Conservation (phyloP, 2,888 invertebrate genomes). For the Entomobrya proxima region DNA sequence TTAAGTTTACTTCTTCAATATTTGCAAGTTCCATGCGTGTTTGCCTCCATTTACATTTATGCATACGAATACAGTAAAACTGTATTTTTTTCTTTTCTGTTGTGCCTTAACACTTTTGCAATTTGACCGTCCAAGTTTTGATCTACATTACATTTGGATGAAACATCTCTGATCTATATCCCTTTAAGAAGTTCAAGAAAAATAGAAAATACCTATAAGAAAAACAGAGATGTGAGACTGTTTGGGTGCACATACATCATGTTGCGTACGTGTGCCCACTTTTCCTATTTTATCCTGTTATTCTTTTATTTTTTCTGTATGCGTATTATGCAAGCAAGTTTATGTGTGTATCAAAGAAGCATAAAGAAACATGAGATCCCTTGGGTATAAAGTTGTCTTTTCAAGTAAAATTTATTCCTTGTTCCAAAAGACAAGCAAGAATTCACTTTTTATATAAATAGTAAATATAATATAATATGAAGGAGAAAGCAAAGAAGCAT, state of each 20-base stretch:
- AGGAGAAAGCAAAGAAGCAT: background rate
- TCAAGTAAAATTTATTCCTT: slow-evolving; percentile 50
- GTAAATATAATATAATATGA: slow-evolving; percentile 25
- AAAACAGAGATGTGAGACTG: background rate
- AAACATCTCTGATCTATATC: slow-evolving; percentile 23
- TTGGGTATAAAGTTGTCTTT: slow-evolving; percentile 54
- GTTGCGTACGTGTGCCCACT: slow-evolving; percentile 11
- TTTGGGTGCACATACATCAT: slow-evolving; percentile 47
- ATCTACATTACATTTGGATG: slow-evolving; percentile 13
- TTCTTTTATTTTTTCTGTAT: background rate
- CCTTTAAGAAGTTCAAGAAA: background rate
- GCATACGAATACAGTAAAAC: background rate
- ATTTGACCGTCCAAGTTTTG: slow-evolving; percentile 19
- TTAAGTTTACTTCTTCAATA: slow-evolving; percentile 21
- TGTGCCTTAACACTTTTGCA: background rate
- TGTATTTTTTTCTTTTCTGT: background rate
- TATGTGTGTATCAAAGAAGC: slow-evolving; percentile 42
- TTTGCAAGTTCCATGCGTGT: slow-evolving; percentile 3
- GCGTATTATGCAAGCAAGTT: background rate
- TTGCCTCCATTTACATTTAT: background rate
- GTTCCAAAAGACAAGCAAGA: slow-evolving; percentile 21
- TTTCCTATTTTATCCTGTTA: slow-evolving; percentile 13
- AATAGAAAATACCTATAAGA: background rate
- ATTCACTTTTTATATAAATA: slow-evolving; percentile 16
- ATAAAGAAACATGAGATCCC: slow-evolving; percentile 47